A percentile compares a stretch with the other conserved stretches of the same genome.
Conservation (phyloP, 2,797 vertebrate species). For the Xiphophorus birchmanni region DNA sequence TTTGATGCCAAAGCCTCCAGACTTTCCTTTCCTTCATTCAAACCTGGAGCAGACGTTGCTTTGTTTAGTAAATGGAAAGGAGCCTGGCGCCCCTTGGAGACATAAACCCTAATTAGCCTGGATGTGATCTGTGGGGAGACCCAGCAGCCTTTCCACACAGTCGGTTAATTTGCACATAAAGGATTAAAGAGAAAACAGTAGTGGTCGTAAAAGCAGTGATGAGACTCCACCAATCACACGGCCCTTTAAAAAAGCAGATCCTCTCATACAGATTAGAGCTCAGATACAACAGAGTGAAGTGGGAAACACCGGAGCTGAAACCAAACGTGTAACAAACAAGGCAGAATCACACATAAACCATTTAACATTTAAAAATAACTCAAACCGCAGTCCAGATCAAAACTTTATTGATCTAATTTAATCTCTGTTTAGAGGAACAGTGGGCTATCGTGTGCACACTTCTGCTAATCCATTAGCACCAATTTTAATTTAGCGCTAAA, state of each 20-base stretch:
- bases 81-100: slow-evolving; percentile 45
- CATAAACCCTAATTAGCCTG: slow-evolving; percentile 63
- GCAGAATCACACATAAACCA: background rate
- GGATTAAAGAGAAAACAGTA: slow-evolving; percentile 70
- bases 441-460: background rate
- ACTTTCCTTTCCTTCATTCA: slow-evolving; percentile 6
- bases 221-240: slow-evolving; percentile 8
- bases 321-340: background rate
- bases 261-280: slow-evolving; percentile 4
- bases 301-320: background rate
- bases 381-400: slow-evolving; percentile 2
- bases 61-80: slow-evolving; percentile 59
- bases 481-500: background rate
- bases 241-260: background rate
- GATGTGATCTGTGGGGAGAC: slow-evolving; percentile 64
- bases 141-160: slow-evolving; percentile 52
- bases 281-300: background rate
- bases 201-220: slow-evolving; percentile 44
- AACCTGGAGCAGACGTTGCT: slow-evolving; percentile 38
- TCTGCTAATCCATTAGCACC: background rate
- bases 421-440: background rate
- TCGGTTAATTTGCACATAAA: slow-evolving; percentile 76
- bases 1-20: background rate
- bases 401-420: background rate
- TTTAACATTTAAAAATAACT: background rate